A percentile compares a stretch with the other conserved stretches of the same genome.
Evolutionary conservation across 2,113 vertebrate genomes (phyloP).

Genomic region (Rostratula benghalensis): DNA sequence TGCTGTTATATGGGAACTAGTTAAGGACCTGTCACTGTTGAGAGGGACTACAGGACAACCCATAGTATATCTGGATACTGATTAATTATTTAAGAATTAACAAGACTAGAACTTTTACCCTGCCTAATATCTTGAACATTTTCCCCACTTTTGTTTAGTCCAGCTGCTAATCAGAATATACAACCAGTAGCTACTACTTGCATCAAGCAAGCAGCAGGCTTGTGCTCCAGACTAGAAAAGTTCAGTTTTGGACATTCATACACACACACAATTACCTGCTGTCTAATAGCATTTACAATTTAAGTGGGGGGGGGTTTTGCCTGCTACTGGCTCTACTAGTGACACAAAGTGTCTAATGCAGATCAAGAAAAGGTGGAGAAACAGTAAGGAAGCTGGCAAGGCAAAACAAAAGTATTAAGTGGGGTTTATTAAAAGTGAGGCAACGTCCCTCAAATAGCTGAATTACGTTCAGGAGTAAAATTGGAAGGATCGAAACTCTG

Average conservation of each 20-base stretch:
- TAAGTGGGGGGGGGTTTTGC: not conserved
- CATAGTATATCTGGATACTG: not conserved
- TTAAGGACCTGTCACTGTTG: not conserved
- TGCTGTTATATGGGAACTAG: not conserved
- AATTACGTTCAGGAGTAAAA: not conserved
- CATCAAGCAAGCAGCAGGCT: not conserved
- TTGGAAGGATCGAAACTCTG: not conserved
- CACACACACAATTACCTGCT: not conserved
- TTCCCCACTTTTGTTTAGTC: not conserved
- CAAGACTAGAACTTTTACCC: not conserved
- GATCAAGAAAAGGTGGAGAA: not conserved
- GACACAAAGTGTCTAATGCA: not conserved
- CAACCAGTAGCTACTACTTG: not conserved
- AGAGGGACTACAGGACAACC: not conserved
- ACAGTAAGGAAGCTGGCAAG: not conserved
- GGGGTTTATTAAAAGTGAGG: not conserved
- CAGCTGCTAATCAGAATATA: not conserved
- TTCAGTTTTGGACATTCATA: not conserved
- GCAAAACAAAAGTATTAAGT: not conserved
- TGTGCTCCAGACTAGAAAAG: not conserved
- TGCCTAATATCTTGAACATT: not conserved
- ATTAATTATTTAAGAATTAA: not conserved
- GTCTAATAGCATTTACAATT: not conserved
- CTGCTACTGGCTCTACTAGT: not conserved
- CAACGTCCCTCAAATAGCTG: not conserved